A percentile compares a stretch with the other conserved stretches of the same genome.
phyloP scores from a whole-genome alignment of 2,888 invertebrate species.

The Bhutanitis thaidina region DNA sequence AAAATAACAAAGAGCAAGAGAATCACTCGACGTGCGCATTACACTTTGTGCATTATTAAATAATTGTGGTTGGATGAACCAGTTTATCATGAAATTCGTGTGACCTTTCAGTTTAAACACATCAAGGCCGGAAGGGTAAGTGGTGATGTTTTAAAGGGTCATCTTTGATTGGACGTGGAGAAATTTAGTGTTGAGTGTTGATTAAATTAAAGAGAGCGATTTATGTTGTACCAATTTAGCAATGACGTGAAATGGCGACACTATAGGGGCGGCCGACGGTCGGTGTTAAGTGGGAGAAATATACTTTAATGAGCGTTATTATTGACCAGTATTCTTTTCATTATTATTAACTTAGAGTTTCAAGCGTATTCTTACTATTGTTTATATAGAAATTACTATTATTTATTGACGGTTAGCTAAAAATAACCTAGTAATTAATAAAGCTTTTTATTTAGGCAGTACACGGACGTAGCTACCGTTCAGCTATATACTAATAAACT shows the following conservation, averaged over 20 bases:
- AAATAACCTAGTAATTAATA: no score
- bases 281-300: constrained; percentile 52
- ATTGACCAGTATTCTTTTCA: constrained; percentile 6
- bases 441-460: no score
- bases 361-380: no score
- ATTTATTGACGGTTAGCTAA: no score
- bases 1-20: constrained; percentile 5
- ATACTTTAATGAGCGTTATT: constrained; percentile 23
- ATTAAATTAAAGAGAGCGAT: constrained; percentile 75
- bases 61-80: constrained; percentile 18
- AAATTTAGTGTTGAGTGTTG: constrained; percentile 59
- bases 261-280: constrained; percentile 55
- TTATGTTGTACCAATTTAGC: constrained; percentile 75
- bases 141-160: constrained; percentile 38
- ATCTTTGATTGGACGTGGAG: constrained; percentile 40
- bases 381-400: no score
- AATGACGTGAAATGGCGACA: constrained; percentile 66
- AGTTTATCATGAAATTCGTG: constrained; percentile 25
- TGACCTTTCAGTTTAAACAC: constrained; percentile 17
- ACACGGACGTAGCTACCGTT: no score
- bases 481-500: no score
- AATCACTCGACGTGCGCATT: constrained; percentile 8
- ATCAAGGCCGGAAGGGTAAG: constrained; percentile 22
- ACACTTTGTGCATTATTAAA: constrained; percentile 14
- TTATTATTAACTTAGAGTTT: not conserved